Evolutionary conservation across 2,888 invertebrate genomes (phyloP), one percentile per base, ranked within the genome.

Genomic region (Odontocerum albicorne): DNA sequence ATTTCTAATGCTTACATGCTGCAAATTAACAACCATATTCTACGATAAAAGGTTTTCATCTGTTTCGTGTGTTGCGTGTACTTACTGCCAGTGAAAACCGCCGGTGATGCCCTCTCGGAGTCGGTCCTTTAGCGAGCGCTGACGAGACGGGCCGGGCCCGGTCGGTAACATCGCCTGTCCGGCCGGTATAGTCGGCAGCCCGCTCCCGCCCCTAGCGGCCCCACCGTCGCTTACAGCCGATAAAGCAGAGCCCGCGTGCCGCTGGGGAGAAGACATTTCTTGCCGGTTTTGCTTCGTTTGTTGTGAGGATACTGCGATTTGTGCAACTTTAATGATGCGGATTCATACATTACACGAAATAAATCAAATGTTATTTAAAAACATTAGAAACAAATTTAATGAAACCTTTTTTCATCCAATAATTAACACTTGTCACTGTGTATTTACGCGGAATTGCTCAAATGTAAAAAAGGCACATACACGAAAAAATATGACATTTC

Each of bases 11-110:
- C n/a, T n/a, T n/a, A n/a, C n/a, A n/a, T n/a, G n/a, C n/a, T n/a
- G n/a, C n/a, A n/a, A n/a, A n/a, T n/a, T n/a, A n/a, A n/a, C n/a
- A n/a, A n/a, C n/a, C n/a, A n/a, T n/a, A n/a, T n/a, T n/a, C n/a
- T n/a, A n/a, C n/a, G n/a, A n/a, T n/a, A n/a, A n/a, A n/a, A n/a
- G n/a, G n/a, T n/a, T n/a, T n/a, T n/a, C n/a, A n/a, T n/a, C n/a
- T n/a, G n/a, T n/a, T n/a, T n/a, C n/a, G n/a, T n/a, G n/a, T n/a
- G n/a, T n/a, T n/a, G n/a, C n/a, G 40, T 55, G 61, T 68, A 88
- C 88, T 89, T 79, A 89, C 89, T 88, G 88, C 88, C 88, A 89
- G 66, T 84, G 82, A 70, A 89, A 86, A 66, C 87, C 86, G 71
- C 87, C 86, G 44, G 87, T 84, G 68, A 89, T 88, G 67, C 89